Evolutionary conservation across 2,888 invertebrate genomes (phyloP), one percentile per base, ranked within the genome.

Genomic region (Callyntrura guangdongensis): DNA sequence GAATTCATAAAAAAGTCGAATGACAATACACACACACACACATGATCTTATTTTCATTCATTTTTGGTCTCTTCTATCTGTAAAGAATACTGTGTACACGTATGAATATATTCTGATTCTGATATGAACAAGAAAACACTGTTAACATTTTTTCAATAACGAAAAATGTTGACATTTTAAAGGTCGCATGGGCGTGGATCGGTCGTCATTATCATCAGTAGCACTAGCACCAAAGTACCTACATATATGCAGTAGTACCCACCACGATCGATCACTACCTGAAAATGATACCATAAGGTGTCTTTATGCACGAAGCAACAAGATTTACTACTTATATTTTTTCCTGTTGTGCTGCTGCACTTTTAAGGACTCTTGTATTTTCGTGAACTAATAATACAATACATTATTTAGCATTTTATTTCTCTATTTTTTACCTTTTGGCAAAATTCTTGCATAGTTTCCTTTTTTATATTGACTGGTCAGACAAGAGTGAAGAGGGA

Each of bases 151-250:
- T 47, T 61, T 85, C 86, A 86, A 74, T 86, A 86, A 47, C 86
- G 36, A 79, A 79, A 72, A 86, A 72, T 86, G 72, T 64, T 86
- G 86, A 86, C 86, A 86, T 49, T 79, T 67, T 86, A 86, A 61
- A 86, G 86, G 86, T 86, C 86, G 67, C 49, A 49, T 79, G 86
- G 86, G 86, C 86, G 86, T 86, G 86, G 86, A 69, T 79, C 77
- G 64, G 22, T 25, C 56, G 14, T 79, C 47, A n/a, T n/a, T n/a
- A 79, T 79, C 56, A 79, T 22, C 53, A 79, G 79, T n/a, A 74
- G 67, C 72, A 72, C n/a, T n/a, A n/a, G n/a, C n/a, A n/a, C n/a
- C n/a, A 72, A 72, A 47, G 77, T 49, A 53, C 79, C 56, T n/a
- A n/a, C n/a, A n/a, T n/a, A n/a, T n/a, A n/a, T n/a, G n/a, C n/a